Evolutionary conservation across 2,888 invertebrate genomes (phyloP).

Genomic region (Nomada fucata): DNA sequence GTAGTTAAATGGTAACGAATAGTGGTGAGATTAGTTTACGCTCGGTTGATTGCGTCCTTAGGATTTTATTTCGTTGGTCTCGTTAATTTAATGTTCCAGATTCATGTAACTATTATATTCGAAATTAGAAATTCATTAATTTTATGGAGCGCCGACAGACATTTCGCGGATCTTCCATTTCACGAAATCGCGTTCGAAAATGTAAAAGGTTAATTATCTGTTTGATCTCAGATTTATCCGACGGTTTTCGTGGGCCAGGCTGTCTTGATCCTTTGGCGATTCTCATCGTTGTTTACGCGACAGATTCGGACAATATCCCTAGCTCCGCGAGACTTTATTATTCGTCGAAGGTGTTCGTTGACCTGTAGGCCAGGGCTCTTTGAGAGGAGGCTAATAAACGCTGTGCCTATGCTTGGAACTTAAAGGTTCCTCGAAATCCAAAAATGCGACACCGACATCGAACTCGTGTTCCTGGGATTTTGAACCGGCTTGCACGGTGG

Average conservation of each 20-base stretch:
- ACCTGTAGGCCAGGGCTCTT: slow-evolving; percentile 19
- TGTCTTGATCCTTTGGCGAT: background rate
- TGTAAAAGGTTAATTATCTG: background rate
- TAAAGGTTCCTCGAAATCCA: slow-evolving; percentile 61
- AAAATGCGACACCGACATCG: slow-evolving; percentile 53
- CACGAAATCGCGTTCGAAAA: background rate
- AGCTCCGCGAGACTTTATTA: background rate
- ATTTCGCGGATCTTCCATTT: background rate
- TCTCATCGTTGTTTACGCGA: slow-evolving; percentile 4
- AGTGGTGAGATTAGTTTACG: too few species aligned
- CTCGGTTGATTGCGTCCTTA: too few species aligned
- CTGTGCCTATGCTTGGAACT: slow-evolving; percentile 10
- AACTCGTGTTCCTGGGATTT: slow-evolving; percentile 53
- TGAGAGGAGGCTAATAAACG: slow-evolving; percentile 49
- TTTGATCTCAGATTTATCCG: background rate
- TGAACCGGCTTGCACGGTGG: slow-evolving; percentile 10
- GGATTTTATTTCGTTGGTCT: too few species aligned
- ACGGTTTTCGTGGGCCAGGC: too few species aligned
- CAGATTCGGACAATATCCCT: slow-evolving; percentile 14
- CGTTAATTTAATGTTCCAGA: too few species aligned
- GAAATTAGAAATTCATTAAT: too few species aligned
- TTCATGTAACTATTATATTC: too few species aligned
- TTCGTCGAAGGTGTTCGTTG: slow-evolving; percentile 34
- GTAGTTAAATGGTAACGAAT: too few species aligned
- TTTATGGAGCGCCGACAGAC: too few species aligned